phyloP scores from a whole-genome alignment of 2,113 vertebrate genomes.

The Trochalopteron elliotii region DNA sequence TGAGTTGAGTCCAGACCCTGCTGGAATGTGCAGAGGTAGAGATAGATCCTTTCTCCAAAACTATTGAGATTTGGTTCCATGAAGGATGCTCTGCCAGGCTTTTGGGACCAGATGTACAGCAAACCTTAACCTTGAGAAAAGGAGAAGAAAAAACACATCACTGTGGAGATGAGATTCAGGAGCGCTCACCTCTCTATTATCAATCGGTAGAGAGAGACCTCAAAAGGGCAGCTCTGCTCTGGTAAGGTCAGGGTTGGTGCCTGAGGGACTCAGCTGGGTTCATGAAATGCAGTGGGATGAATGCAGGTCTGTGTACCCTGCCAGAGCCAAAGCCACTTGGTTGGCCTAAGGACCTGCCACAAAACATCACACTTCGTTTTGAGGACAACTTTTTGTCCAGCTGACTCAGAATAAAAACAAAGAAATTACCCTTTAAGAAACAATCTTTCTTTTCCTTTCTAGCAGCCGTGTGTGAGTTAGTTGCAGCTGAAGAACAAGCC shows the following conservation, averaged over 20 bases:
- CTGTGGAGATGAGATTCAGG: not conserved
- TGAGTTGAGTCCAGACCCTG: not conserved
- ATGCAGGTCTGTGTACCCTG: not conserved
- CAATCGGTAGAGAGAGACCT: not conserved
- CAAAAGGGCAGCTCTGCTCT: not conserved
- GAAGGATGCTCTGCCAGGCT: not conserved
- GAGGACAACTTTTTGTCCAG: not conserved
- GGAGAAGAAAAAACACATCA: not conserved
- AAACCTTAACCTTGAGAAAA: not conserved
- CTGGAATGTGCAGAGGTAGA: not conserved
- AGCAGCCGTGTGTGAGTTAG: not conserved
- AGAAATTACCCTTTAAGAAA: not conserved
- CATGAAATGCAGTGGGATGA: not conserved
- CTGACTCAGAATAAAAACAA: not conserved
- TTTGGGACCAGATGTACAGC: not conserved
- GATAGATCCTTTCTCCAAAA: not conserved
- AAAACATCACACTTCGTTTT: not conserved
- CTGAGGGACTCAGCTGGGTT: not conserved
- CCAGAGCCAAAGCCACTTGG: not conserved
- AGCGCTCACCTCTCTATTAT: not conserved
- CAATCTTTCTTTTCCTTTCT: not conserved
- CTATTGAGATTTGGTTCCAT: not conserved
- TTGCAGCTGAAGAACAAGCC: not conserved
- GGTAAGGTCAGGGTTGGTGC: not conserved
- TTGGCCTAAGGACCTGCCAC: not conserved